Evolutionary conservation across 2,113 vertebrate species (phyloP), one percentile per base, ranked within the genome.

Genomic region (Cyanoramphus novaezelandiae): DNA sequence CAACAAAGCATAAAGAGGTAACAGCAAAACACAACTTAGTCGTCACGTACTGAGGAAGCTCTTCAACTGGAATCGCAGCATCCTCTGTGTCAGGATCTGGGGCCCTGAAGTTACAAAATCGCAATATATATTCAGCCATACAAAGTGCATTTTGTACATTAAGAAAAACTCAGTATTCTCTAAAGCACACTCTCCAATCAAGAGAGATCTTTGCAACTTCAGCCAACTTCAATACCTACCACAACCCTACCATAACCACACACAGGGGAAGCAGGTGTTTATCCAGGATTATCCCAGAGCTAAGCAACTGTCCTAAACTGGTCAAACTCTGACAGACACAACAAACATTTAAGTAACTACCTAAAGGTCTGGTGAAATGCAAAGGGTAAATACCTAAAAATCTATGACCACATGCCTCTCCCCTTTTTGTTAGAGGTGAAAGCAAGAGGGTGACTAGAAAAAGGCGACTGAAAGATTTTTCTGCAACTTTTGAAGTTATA

Each of bases 41-140:
- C 23, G 16, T 10, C 68, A 97, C 98, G 4, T 92, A 99, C 99
- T 99, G 98, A 85, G 99, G 99, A 84, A 99, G 98, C 47, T 99
- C 87, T 92, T 99, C 98, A 72, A 98, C 98, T 71, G 99, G 98
- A 96, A 99, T 99, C 10, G 90, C 33, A 2, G 98, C 98, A 27
- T 99, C 99, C 69, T 97, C 76, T 49, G 97, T 96, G 72, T 98
- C 96, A 37, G 98, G 98, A 74, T 98, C 98, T 64, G 99, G 99
- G 88, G 98, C 97, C 71, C 99, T 99, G 92, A 50, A 96, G 50
- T 93, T 53, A 96, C 71, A 72, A 90, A 70, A 89, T 33, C 31
- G 65, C 62, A 81, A 74, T 17, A 84, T 10, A 7, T 41, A 12
- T 24, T 67, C 44, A 84, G 0, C 25, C 6, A 6, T 53, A 35